These are phyloP conservation scores for Centruroides vittatus DNA, from an alignment of 1,140 invertebrate species.

Conservation along the genomic window DNA sequence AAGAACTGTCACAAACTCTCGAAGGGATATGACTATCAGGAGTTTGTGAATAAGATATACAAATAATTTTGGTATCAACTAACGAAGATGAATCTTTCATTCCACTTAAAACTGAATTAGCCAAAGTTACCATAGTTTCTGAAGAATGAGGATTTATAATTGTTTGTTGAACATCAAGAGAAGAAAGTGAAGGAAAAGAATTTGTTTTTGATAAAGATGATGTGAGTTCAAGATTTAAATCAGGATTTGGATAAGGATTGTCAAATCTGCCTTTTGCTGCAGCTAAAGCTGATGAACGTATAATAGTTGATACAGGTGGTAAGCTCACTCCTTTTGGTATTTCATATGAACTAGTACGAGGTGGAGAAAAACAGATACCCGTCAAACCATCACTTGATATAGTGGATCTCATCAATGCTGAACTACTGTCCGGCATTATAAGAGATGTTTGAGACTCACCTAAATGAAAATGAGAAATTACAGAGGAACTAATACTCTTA, in stretches of 20 bases:
- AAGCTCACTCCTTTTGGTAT: slow-evolving; percentile 10
- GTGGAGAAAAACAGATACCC: slow-evolving; percentile 7
- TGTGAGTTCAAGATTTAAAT: slow-evolving; percentile 9
- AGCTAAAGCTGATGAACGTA: not conserved
- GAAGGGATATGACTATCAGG: too few relatives aligned
- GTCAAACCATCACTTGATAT: slow-evolving; percentile 4
- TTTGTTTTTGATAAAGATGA: slow-evolving; percentile 6
- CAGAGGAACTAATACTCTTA: too few relatives aligned
- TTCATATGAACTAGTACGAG: slow-evolving; percentile 9
- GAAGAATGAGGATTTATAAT: not conserved
- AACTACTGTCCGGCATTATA: slow-evolving; percentile 4
- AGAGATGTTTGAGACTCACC: slow-evolving; percentile 7
- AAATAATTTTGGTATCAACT: too few relatives aligned
- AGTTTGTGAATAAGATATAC: too few relatives aligned
- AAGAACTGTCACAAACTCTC: too few relatives aligned
- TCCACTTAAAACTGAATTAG: not conserved
- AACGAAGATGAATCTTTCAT: too few relatives aligned
- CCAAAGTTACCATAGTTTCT: not conserved
- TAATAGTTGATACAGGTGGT: slow-evolving; percentile 16
- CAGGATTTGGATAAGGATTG: slow-evolving; percentile 4
- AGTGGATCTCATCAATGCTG: not conserved
- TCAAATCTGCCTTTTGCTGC: slow-evolving; percentile 10
- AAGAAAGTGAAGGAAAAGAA: slow-evolving; percentile 8
- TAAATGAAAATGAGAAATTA: too few relatives aligned
- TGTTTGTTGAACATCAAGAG: slow-evolving; percentile 8